Percentiles rank a stretch among this genome's conserved stretches.
These are phyloP conservation scores for Trichogramma dendrolimi DNA, from an alignment of 2,888 invertebrate species.

Conservation along the genomic window DNA sequence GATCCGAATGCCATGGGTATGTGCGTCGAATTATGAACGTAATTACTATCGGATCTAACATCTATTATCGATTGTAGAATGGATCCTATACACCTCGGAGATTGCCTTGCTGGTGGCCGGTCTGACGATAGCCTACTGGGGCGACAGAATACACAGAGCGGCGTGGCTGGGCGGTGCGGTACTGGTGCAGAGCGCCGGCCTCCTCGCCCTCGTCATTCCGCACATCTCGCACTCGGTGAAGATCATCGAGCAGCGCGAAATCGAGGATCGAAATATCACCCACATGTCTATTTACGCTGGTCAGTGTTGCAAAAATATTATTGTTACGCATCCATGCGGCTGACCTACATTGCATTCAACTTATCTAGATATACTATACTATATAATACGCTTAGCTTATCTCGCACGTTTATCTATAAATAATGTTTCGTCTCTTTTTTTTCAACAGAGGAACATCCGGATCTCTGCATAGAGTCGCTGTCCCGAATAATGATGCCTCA, in stretches of 20 bases:
- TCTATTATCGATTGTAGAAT: too few relatives aligned
- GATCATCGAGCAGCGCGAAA: constrained; percentile 34
- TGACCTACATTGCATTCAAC: too few relatives aligned
- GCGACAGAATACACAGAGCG: constrained; percentile 58
- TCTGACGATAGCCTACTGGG: constrained; percentile 58
- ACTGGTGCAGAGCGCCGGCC: constrained; percentile 56
- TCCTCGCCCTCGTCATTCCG: constrained; percentile 56
- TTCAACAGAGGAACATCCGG: constrained; percentile 32
- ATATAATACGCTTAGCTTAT: constrained; percentile 6
- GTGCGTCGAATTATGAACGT: too few relatives aligned
- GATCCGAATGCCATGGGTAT: constrained; percentile 44
- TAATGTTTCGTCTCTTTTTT: constrained; percentile 24
- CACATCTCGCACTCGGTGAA: constrained; percentile 52
- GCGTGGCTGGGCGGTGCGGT: constrained; percentile 59
- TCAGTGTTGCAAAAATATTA: constrained; percentile 22
- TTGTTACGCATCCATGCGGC: neutral
- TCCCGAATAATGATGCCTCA: constrained; percentile 35
- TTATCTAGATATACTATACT: too few relatives aligned
- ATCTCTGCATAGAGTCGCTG: constrained; percentile 32
- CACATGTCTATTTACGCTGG: constrained; percentile 44
- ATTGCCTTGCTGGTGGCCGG: constrained; percentile 57
- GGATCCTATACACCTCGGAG: constrained; percentile 58
- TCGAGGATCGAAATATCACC: constrained; percentile 34
- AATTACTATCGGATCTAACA: too few relatives aligned
- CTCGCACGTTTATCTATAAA: constrained; percentile 7